A percentile compares a stretch with the other conserved stretches of the same genome.
phyloP scores from a whole-genome alignment of 1,140 invertebrate species.

The Panonychus citri region DNA sequence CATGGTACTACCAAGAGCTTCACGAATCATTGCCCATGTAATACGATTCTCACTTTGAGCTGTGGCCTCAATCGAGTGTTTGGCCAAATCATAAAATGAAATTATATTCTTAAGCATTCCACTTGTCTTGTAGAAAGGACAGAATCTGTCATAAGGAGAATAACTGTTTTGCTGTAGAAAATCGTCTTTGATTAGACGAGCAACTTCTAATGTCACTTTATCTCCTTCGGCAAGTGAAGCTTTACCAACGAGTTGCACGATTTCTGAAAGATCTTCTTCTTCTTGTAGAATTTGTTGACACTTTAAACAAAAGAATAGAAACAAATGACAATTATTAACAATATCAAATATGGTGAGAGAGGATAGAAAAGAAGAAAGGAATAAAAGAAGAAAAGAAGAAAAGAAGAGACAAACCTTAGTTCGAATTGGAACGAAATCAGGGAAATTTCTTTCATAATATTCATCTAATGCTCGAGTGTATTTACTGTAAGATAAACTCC shows the following conservation, averaged over 20 bases:
- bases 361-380: background rate
- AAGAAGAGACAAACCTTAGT: constrained; percentile 23
- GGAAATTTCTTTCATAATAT: constrained; percentile 96
- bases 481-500: constrained; percentile 98
- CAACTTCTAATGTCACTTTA: constrained; percentile 97
- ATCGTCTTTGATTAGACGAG: constrained; percentile 94
- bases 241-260: constrained; percentile 97
- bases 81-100: constrained; percentile 88
- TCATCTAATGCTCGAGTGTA: constrained; percentile 94
- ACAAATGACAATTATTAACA: background rate
- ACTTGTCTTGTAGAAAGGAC: constrained; percentile 98
- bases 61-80: constrained; percentile 88
- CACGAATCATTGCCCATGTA: constrained; percentile 90
- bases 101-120: constrained; percentile 98
- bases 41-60: constrained; percentile 98
- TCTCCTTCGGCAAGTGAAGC: constrained; percentile 93
- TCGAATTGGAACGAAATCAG: constrained; percentile 77
- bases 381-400: background rate
- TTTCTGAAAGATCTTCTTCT: constrained; percentile 98
- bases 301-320: constrained; percentile 19
- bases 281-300: constrained; percentile 91
- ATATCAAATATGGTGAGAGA: too few species aligned
- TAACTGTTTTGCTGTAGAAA: constrained; percentile 98
- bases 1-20: constrained; percentile 82
- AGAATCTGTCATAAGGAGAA: constrained; percentile 88